Conservation (phyloP, 1,140 invertebrate genomes). For the Pachypeltis micranthus region DNA sequence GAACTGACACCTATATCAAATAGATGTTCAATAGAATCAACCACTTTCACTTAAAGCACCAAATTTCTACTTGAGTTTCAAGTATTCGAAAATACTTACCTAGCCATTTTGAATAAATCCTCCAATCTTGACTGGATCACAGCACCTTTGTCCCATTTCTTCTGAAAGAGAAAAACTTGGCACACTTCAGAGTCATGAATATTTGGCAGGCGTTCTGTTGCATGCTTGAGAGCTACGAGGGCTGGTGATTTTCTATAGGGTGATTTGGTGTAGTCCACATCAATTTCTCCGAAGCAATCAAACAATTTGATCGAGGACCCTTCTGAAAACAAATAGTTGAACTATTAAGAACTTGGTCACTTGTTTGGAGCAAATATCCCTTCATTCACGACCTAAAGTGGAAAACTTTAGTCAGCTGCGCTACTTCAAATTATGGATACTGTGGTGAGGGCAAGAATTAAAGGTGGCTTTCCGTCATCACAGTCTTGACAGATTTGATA, state of each 20-base stretch:
- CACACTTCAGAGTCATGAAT: not conserved
- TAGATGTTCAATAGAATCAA: too few relatives aligned
- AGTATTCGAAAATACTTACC: conserved; percentile 13
- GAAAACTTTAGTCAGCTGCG: too few relatives aligned
- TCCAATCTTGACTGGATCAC: not conserved
- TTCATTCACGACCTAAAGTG: too few relatives aligned
- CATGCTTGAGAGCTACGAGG: not conserved
- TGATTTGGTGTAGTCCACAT: not conserved
- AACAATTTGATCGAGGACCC: not conserved
- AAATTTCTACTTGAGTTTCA: not conserved
- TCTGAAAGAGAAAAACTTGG: conserved; percentile 8
- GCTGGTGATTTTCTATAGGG: not conserved
- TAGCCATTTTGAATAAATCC: conserved; percentile 16
- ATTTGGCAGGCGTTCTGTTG: not conserved
- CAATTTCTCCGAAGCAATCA: conserved; percentile 16
- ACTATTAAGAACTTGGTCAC: too few relatives aligned
- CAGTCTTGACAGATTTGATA: too few relatives aligned
- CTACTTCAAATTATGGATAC: too few relatives aligned
- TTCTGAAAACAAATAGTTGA: too few relatives aligned
- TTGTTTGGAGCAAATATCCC: too few relatives aligned
- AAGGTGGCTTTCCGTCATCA: too few relatives aligned
- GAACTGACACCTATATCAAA: too few relatives aligned
- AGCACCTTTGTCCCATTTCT: conserved; percentile 16
- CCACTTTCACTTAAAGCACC: too few relatives aligned
- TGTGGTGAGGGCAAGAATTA: too few relatives aligned